Evolutionary conservation across 2,888 invertebrate species (phyloP), one percentile per base, ranked within the genome.

Genomic region (Tiphia femorata): DNA sequence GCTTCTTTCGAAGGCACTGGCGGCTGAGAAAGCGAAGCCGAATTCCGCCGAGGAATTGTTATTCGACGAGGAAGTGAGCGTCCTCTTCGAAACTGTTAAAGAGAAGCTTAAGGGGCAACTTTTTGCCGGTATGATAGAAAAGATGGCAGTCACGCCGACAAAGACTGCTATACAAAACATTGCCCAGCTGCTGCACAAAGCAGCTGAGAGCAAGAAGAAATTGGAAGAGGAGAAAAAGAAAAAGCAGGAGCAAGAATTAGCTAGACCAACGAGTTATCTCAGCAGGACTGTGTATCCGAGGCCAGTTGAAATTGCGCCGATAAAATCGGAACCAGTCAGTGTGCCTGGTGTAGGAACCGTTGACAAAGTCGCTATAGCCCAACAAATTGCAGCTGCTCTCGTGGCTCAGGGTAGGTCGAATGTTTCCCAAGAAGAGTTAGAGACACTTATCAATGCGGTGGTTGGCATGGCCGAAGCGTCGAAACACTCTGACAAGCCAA

Each of bases 31-130:
- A 84, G 86, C 86, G 20, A 81, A 81, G 50, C 79, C 91, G 0
- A 92, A 93, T 81, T 91, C 92, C 1, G 90, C 93, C 0, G 92
- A 93, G 65, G 89, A 90, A 55, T 79, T 95, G 33, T 83, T 94
- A 0, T 87, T 88, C 47, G 91, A 91, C 59, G 93, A 94, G 47
- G 86, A 89, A 33, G 90, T 91, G 49, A 88, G 90, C 69, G 92
- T 93, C 0, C 85, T 94, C 64, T 89, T 95, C 62, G 94, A 95
- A 84, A 94, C 94, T 0, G 91, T 92, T 0, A 94, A 94, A 72
- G 95, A 95, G 82, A 95, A 95, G 82, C 84, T 95, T 41, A 93
- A 92, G 81, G 93, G 93, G 41, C 90, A 92, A 48, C 83, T 91
- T 55, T 89, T 92, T 75, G 92, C 93, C 21, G 90, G 90, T 49